Conservation (phyloP, 2,888 invertebrate genomes). For the Xanthia icteritia region DNA sequence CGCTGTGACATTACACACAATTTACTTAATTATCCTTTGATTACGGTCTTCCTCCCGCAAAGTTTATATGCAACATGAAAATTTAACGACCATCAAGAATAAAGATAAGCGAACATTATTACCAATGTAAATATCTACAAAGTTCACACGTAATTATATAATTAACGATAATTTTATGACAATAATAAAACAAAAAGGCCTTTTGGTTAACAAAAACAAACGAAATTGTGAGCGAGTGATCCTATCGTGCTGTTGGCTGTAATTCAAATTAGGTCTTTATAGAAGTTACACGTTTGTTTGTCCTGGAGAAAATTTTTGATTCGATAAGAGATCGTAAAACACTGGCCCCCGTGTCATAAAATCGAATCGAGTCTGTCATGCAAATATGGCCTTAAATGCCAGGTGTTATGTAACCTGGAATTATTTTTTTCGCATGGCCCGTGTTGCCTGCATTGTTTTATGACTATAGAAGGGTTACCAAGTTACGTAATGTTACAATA, state of each 20-base stretch:
- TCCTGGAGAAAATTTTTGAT: slow-evolving; percentile 83
- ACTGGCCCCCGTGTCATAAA: slow-evolving; percentile 87
- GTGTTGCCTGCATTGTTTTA: slow-evolving; percentile 85
- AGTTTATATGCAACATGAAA: slow-evolving; percentile 53
- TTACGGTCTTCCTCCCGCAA: slow-evolving; percentile 23
- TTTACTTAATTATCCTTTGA: slow-evolving; percentile 39
- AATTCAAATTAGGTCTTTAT: slow-evolving; percentile 80
- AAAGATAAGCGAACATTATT: slow-evolving; percentile 66
- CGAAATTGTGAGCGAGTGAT: slow-evolving; percentile 66
- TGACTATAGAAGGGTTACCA: slow-evolving; percentile 84
- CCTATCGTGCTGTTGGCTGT: slow-evolving; percentile 73
- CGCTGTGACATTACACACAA: neutral
- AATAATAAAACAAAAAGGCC: slow-evolving; percentile 62
- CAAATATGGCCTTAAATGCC: slow-evolving; percentile 79
- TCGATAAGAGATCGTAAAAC: slow-evolving; percentile 88
- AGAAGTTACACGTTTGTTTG: slow-evolving; percentile 81
- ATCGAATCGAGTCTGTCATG: slow-evolving; percentile 77
- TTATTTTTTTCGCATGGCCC: slow-evolving; percentile 81
- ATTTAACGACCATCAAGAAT: slow-evolving; percentile 64
- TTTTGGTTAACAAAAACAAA: slow-evolving; percentile 62
- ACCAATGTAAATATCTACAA: slow-evolving; percentile 66
- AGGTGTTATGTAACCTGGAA: slow-evolving; percentile 77
- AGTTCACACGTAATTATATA: slow-evolving; percentile 68
- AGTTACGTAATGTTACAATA: slow-evolving; percentile 87
- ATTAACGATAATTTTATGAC: slow-evolving; percentile 64